A percentile compares a stretch with the other conserved stretches of the same genome.
Evolutionary conservation across 1,140 invertebrate species (phyloP).

Genomic region (Pygmarrhopalites habei): DNA sequence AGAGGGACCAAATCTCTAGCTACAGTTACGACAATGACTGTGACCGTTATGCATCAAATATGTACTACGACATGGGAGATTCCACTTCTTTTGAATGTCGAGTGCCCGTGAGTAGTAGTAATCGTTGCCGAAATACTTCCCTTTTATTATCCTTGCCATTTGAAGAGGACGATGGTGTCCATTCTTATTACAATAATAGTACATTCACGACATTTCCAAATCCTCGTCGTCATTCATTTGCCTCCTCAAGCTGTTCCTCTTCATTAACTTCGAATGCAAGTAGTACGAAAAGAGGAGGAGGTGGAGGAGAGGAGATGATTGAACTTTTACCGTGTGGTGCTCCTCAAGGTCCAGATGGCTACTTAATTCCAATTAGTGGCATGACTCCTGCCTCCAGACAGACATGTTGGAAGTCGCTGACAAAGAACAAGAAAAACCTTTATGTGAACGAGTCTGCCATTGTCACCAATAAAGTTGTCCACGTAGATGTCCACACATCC

Average conservation of each 20-base stretch:
- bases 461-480: constrained; percentile 19
- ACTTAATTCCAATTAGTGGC: constrained; percentile 17
- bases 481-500: constrained; percentile 28
- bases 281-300: background rate
- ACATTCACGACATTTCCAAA: constrained; percentile 38
- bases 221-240: constrained; percentile 27
- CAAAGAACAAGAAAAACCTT: constrained; percentile 22
- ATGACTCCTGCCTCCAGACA: background rate
- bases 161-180: constrained; percentile 19
- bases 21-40: constrained; percentile 21
- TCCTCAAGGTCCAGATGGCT: constrained; percentile 16
- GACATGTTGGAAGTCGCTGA: background rate
- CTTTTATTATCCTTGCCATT: constrained; percentile 5
- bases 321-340: background rate
- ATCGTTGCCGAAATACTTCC: constrained; percentile 21
- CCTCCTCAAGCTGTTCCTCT: constrained; percentile 22
- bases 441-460: constrained; percentile 30
- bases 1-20: constrained; percentile 20
- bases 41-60: constrained; percentile 26
- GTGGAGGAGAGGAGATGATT: background rate
- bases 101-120: constrained; percentile 11
- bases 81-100: constrained; percentile 10
- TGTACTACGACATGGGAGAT: constrained; percentile 35
- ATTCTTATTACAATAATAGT: constrained; percentile 31
- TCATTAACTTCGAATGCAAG: constrained; percentile 3